These are phyloP conservation scores for Agrotis exclamationis DNA, from an alignment of 2,888 invertebrate species.

Conservation along the genomic window DNA sequence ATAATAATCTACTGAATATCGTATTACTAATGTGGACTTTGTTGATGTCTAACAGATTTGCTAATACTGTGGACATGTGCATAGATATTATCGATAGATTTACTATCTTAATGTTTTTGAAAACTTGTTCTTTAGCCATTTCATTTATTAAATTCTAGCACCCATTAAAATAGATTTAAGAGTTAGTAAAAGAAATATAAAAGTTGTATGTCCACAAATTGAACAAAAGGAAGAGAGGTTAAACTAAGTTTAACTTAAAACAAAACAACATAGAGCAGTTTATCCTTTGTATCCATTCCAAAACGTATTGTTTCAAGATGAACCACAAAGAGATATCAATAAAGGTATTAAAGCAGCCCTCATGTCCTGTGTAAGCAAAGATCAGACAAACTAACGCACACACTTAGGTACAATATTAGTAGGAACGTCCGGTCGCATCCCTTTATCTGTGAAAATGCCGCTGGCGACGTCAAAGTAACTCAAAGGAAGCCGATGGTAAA, in stretches of 20 bases:
- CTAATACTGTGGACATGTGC: slow-evolving; percentile 4
- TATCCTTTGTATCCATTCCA: neutral
- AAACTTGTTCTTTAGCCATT: slow-evolving; percentile 14
- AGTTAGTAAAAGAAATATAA: neutral
- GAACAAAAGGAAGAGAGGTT: neutral
- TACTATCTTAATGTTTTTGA: slow-evolving; percentile 1
- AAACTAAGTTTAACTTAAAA: neutral
- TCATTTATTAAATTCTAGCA: slow-evolving; percentile 1
- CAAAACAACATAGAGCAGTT: neutral
- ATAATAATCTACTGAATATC: slow-evolving; percentile 75
- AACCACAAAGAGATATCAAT: slow-evolving; percentile 47
- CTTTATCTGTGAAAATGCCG: slow-evolving; percentile 77
- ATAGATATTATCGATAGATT: slow-evolving; percentile 17
- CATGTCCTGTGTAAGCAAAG: slow-evolving; percentile 66
- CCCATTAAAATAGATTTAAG: slow-evolving; percentile 6
- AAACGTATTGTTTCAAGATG: slow-evolving; percentile 23
- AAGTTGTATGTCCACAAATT: neutral
- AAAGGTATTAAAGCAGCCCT: slow-evolving; percentile 37
- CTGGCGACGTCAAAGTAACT: slow-evolving; percentile 75
- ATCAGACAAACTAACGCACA: slow-evolving; percentile 65
- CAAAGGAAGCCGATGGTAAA: slow-evolving; percentile 83
- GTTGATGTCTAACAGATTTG: slow-evolving; percentile 19
- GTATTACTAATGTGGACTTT: slow-evolving; percentile 55
- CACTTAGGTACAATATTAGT: slow-evolving; percentile 58
- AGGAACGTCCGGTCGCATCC: slow-evolving; percentile 64